These are phyloP conservation scores for Diorhabda elongata DNA, from an alignment of 1,140 invertebrate genomes.

Conservation along the genomic window DNA sequence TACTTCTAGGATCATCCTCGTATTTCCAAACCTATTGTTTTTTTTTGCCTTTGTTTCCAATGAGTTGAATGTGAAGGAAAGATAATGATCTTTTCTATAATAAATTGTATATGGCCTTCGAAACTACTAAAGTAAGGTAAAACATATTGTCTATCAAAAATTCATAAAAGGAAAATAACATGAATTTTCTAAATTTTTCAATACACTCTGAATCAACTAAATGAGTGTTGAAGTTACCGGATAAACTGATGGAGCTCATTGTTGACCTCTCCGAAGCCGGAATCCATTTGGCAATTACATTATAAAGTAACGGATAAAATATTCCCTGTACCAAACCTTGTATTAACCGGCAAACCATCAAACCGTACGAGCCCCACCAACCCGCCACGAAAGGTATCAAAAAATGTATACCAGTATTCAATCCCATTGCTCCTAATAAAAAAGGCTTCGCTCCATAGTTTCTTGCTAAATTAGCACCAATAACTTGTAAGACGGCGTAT, in stretches of 20 bases:
- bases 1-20: too few relatives aligned
- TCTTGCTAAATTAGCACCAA: constrained; percentile 63
- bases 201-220: neutral
- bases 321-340: constrained; percentile 77
- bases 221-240: constrained; percentile 25
- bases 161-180: too few relatives aligned
- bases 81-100: too few relatives aligned
- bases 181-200: neutral
- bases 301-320: constrained; percentile 73
- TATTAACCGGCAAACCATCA: constrained; percentile 61
- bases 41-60: too few relatives aligned
- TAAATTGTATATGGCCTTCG: too few relatives aligned
- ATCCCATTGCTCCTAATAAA: constrained; percentile 54
- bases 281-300: constrained; percentile 74
- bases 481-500: constrained; percentile 55
- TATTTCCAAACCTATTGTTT: too few relatives aligned
- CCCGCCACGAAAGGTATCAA: constrained; percentile 49
- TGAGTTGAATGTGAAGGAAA: too few relatives aligned
- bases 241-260: constrained; percentile 54
- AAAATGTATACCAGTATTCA: constrained; percentile 51
- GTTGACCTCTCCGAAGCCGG: constrained; percentile 57
- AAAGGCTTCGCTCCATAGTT: constrained; percentile 60
- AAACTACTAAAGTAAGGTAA: too few relatives aligned
- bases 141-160: too few relatives aligned
- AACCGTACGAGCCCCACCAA: constrained; percentile 53